Evolutionary conservation across 1,140 invertebrate species (phyloP), one percentile per base, ranked within the genome.

Genomic region (Triops cancriformis): DNA sequence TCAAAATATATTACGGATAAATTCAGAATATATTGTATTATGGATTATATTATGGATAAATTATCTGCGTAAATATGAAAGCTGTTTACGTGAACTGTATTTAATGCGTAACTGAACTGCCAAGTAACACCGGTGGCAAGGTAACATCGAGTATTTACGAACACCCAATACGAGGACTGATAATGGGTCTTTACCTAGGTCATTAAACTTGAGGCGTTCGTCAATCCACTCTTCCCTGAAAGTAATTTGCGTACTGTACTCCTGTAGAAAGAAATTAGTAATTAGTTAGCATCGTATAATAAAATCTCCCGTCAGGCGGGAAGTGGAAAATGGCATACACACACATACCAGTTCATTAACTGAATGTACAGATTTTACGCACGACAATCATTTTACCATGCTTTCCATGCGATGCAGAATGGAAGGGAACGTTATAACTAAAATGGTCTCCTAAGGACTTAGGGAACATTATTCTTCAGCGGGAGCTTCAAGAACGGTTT

Each of bases 171-270:
- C 7, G 7, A 37, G 2, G 31, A 37, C 31, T 37, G 31, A 37
- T 37, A 37, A 37, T 37, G 31, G 7, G 14, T 64, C 23, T 23
- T 64, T 64, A 64, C 51, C 51, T 64, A 64, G 92, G 86, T 96
- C 93, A 83, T 95, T 91, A 85, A 96, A 97, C 83, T 91, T 91
- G 73, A 98, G 88, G 82, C 95, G 87, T 83, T 97, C 93, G 86
- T 98, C 95, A 83, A 93, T 87, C 95, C 95, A 98, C 87, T 98
- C 94, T 86, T 97, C 95, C 85, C 95, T 90, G 87, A 98, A 97
- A 81, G 95, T 97, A 84, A 97, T 87, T 86, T 97, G 95, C 80
- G 96, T 94, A 82, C 94, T 96, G 88, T 96, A 97, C 90, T 97
- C 94, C 94, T 96, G 88, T 81, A 88, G 87, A 82, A 76, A 81